Percentiles rank a stretch among this genome's conserved stretches.
Evolutionary conservation across 2,113 vertebrate genomes (phyloP).

Genomic region (Rutilus rutilus): DNA sequence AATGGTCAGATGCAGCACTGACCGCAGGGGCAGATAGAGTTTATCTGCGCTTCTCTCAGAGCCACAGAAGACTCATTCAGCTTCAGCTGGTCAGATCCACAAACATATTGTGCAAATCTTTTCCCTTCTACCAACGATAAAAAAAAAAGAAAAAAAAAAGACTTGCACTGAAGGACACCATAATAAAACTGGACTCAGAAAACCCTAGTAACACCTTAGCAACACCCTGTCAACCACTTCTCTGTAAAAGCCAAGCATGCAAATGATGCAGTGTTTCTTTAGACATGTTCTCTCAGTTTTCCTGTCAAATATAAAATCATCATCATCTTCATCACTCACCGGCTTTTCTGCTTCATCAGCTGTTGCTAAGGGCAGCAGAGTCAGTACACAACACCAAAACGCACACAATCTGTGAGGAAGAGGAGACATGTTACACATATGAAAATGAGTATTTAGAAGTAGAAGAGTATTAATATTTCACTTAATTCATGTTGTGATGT

Average conservation of each 20-base stretch:
- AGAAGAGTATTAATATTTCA: background rate
- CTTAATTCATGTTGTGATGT: slow-evolving; percentile 3
- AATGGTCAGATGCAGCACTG: slow-evolving; percentile 45
- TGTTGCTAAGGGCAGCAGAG: slow-evolving; percentile 35
- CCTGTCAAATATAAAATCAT: background rate
- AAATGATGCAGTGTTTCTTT: background rate
- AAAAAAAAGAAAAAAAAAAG: no score
- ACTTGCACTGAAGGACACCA: no score
- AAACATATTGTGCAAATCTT: background rate
- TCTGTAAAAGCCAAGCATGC: background rate
- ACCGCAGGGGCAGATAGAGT: background rate
- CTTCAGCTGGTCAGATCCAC: background rate
- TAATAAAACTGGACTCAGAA: no score
- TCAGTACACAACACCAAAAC: slow-evolving; percentile 49
- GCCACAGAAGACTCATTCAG: background rate
- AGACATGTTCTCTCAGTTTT: no score
- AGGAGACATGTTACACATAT: slow-evolving; percentile 17
- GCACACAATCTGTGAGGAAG: slow-evolving; percentile 48
- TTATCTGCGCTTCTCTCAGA: background rate
- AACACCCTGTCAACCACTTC: background rate
- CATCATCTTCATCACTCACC: slow-evolving; percentile 51
- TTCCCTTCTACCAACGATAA: no score
- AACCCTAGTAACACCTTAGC: background rate
- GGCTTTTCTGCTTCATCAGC: slow-evolving; percentile 42
- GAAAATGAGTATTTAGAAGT: background rate